A percentile compares a stretch with the other conserved stretches of the same genome.
These are phyloP conservation scores for Bradysia coprophila DNA, from an alignment of 1,140 invertebrate species.

Conservation along the genomic window DNA sequence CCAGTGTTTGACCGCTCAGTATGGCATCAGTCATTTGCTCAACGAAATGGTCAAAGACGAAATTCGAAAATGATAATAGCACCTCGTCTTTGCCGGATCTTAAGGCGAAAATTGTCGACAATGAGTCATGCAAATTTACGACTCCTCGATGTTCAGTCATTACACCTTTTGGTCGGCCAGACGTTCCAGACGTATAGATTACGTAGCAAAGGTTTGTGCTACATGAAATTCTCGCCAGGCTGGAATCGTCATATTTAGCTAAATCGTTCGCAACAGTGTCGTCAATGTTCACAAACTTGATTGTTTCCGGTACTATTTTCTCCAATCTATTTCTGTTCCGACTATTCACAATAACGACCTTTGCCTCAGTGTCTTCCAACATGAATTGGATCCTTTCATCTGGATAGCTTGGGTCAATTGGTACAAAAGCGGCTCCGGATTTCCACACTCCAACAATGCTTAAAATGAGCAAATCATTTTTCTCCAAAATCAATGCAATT, in stretches of 20 bases:
- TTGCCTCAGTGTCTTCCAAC: no score
- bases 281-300: background rate
- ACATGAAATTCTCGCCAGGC: background rate
- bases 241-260: background rate
- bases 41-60: background rate
- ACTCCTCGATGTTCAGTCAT: background rate
- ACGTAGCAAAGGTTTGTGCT: background rate
- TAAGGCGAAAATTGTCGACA: background rate
- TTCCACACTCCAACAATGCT: background rate
- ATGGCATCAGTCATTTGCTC: background rate
- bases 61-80: background rate
- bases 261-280: background rate
- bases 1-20: background rate
- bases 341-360: no score
- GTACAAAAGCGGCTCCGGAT: background rate
- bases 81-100: background rate
- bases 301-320: no score
- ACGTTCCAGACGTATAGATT: background rate
- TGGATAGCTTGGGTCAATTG: no score
- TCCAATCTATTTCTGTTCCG: no score
- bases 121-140: background rate
- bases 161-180: background rate
- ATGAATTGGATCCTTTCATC: no score
- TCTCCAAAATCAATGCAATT: background rate
- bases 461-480: background rate